Conservation (phyloP, 2,888 invertebrate genomes). For the Eupithecia abbreviata region DNA sequence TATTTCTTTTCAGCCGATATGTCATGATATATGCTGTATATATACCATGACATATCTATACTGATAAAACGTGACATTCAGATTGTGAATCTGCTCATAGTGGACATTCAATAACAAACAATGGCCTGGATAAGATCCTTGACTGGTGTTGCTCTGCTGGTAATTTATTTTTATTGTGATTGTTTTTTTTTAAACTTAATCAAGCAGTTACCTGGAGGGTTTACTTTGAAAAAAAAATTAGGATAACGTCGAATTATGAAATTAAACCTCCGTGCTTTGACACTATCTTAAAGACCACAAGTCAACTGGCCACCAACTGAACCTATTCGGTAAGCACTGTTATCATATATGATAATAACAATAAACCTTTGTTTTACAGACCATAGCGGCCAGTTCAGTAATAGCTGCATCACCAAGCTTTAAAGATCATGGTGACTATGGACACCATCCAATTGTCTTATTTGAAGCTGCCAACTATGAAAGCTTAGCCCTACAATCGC, state of each 20-base stretch:
- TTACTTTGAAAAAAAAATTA: neutral
- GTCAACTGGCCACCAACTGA: neutral
- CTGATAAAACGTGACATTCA: slow-evolving; percentile 31
- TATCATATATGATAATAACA: neutral
- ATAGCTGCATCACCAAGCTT: slow-evolving; percentile 9
- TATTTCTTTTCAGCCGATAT: slow-evolving; percentile 26
- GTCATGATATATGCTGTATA: slow-evolving; percentile 33
- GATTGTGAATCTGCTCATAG: slow-evolving; percentile 26
- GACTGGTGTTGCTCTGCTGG: slow-evolving; percentile 35
- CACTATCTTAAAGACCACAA: neutral
- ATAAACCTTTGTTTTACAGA: slow-evolving; percentile 25
- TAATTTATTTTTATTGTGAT: slow-evolving; percentile 20
- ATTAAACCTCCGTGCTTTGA: too few species aligned
- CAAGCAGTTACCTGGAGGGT: neutral
- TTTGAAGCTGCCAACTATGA: neutral
- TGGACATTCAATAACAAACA: slow-evolving; percentile 30
- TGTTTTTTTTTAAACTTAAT: neutral
- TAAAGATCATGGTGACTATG: slow-evolving; percentile 6
- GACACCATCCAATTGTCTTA: slow-evolving; percentile 1
- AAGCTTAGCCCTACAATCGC: neutral
- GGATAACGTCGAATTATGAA: too few species aligned
- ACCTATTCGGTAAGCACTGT: neutral
- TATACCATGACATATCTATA: too few species aligned
- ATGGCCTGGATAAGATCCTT: slow-evolving; percentile 30
- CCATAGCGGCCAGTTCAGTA: slow-evolving; percentile 26